A percentile compares a stretch with the other conserved stretches of the same genome.
phyloP scores from a whole-genome alignment of 2,797 vertebrate species.

The Heteromormyrus szaboi region DNA sequence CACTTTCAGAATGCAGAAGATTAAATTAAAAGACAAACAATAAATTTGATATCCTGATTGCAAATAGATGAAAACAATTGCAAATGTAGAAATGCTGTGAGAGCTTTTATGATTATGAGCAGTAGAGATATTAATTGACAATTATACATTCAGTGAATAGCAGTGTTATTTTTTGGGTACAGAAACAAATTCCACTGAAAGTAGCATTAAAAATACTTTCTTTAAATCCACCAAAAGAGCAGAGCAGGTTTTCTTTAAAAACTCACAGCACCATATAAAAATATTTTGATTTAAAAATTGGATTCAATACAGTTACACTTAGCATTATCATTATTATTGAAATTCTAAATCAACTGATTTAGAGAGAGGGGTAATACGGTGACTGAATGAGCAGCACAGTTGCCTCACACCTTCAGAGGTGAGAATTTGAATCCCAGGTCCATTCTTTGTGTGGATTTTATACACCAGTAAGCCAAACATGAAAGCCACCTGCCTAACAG shows the following conservation, averaged over 20 bases:
- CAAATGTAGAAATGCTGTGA: not conserved
- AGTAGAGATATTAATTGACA: not conserved
- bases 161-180: not conserved
- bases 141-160: not conserved
- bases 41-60: not conserved
- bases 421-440: not conserved
- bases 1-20: slow-evolving; percentile 4
- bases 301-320: not conserved
- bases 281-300: not conserved
- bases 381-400: not conserved
- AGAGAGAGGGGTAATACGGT: not conserved
- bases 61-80: not conserved
- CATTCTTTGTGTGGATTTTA: not conserved
- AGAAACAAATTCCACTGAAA: not conserved
- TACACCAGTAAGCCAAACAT: not conserved
- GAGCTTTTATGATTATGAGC: not conserved
- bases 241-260: not conserved
- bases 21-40: not conserved
- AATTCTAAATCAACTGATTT: not conserved
- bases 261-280: not conserved
- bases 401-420: not conserved
- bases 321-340: not conserved
- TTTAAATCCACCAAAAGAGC: not conserved
- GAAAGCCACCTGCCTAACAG: not conserved
- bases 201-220: not conserved